These are phyloP conservation scores for Pocillopora verrucosa DNA, from an alignment of 64 coral and sea anemone genomes.

Conservation along the genomic window DNA sequence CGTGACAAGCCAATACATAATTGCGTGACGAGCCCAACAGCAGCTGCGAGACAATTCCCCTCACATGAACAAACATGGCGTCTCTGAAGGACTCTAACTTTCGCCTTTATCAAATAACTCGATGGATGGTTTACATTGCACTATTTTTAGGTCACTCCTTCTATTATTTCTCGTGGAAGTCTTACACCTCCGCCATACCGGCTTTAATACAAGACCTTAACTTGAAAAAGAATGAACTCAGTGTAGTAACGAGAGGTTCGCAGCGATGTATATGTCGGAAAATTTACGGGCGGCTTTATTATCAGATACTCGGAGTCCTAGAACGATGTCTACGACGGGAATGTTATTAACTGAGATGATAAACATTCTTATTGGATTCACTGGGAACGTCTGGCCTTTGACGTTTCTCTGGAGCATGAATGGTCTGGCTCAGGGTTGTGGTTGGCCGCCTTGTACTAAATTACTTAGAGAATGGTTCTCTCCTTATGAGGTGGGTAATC, in stretches of 20 bases:
- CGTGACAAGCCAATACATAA: too few relatives aligned
- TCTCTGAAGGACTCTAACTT: background rate
- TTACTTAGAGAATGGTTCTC: slow-evolving; percentile 86
- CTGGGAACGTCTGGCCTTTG: slow-evolving; percentile 60
- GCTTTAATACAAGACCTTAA: slow-evolving; percentile 66
- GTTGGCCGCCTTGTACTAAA: slow-evolving; percentile 86
- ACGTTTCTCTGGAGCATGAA: slow-evolving; percentile 80
- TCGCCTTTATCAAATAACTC: slow-evolving; percentile 48
- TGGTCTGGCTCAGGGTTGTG: slow-evolving; percentile 79
- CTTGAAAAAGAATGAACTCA: slow-evolving; percentile 74
- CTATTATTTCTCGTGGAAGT: slow-evolving; percentile 90
- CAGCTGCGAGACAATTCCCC: background rate
- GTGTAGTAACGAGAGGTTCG: slow-evolving; percentile 89
- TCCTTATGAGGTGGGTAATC: slow-evolving; percentile 51
- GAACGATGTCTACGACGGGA: slow-evolving; percentile 65
- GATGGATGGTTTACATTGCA: slow-evolving; percentile 69
- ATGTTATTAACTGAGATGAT: slow-evolving; percentile 78
- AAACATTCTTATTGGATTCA: slow-evolving; percentile 77
- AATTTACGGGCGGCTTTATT: slow-evolving; percentile 85
- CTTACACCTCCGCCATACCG: slow-evolving; percentile 85
- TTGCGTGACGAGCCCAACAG: too few relatives aligned
- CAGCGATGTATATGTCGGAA: slow-evolving; percentile 79
- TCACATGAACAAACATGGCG: slow-evolving; percentile 36
- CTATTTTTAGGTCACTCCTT: slow-evolving; percentile 93
- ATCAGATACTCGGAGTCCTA: slow-evolving; percentile 72